Percentiles rank a stretch among this genome's conserved stretches.
These are phyloP conservation scores for Calypte anna DNA, from an alignment of 2,113 vertebrate species.

Conservation along the genomic window DNA sequence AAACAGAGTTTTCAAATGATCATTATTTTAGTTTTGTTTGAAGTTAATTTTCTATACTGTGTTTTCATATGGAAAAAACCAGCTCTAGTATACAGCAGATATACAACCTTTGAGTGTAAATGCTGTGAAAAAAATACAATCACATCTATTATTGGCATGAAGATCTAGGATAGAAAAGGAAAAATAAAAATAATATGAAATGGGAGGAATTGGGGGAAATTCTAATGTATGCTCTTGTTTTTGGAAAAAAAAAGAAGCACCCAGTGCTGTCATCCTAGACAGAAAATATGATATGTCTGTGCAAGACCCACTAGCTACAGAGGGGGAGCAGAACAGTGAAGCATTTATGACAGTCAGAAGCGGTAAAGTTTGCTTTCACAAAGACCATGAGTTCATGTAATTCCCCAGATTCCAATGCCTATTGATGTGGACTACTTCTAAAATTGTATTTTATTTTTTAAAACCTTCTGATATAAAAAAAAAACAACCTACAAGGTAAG, in stretches of 20 bases:
- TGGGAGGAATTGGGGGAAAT: not conserved
- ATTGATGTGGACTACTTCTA: not conserved
- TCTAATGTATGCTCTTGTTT: not conserved
- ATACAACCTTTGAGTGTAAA: not conserved
- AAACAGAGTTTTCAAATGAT: not conserved
- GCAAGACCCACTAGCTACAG: not conserved
- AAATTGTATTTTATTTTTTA: not conserved
- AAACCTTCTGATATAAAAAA: not conserved
- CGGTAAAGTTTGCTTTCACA: not conserved
- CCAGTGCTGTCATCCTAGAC: not conserved
- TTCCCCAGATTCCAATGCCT: not conserved
- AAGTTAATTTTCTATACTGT: not conserved
- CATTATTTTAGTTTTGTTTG: not conserved
- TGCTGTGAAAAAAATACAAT: not conserved
- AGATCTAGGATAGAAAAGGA: not conserved
- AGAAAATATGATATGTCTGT: not conserved
- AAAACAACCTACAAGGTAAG: accelerated
- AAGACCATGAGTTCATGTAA: not conserved
- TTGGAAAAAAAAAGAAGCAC: not conserved
- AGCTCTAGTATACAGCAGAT: not conserved
- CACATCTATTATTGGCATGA: no score
- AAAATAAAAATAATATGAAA: not conserved
- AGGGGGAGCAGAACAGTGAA: no score
- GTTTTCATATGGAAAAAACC: not conserved
- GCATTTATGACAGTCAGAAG: not conserved